These are phyloP conservation scores for Zelleria hepariella DNA, from an alignment of 2,888 invertebrate species.

Conservation along the genomic window DNA sequence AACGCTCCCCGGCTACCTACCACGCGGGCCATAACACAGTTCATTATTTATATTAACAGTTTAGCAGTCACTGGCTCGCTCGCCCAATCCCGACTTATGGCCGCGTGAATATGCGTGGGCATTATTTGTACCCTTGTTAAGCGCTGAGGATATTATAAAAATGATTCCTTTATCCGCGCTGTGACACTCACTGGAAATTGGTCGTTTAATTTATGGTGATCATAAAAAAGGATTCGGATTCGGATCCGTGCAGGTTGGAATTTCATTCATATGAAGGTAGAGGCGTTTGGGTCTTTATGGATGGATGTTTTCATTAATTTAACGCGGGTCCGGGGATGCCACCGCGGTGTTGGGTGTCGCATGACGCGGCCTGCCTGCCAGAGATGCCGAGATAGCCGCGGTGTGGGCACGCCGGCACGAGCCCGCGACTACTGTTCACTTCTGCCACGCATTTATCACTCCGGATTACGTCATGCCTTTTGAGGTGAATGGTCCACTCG, in stretches of 20 bases:
- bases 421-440: conserved; percentile 46
- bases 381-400: conserved; percentile 23
- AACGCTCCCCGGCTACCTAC: conserved; percentile 53
- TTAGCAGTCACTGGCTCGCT: conserved; percentile 64
- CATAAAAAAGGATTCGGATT: conserved; percentile 69
- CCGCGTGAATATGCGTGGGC: conserved; percentile 70
- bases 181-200: conserved; percentile 71
- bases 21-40: conserved; percentile 62
- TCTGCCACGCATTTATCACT: conserved; percentile 18
- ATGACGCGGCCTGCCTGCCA: conserved; percentile 18
- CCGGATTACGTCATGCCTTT: conserved; percentile 15
- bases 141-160: conserved; percentile 71
- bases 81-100: conserved; percentile 60
- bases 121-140: conserved; percentile 71
- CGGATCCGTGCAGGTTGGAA: conserved; percentile 63
- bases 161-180: conserved; percentile 69
- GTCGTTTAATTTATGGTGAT: conserved; percentile 65
- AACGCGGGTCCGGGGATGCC: conserved; percentile 53
- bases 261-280: conserved; percentile 73
- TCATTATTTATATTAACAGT: conserved; percentile 73
- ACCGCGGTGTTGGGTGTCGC: conserved; percentile 56
- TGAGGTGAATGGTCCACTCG: neutral
- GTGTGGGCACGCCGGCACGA: conserved; percentile 25
- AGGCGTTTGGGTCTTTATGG: conserved; percentile 71
- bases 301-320: conserved; percentile 72